Base-by-base conservation (phyloP, 2,797 vertebrate species). In the Sebastes trivittatus region DNA sequence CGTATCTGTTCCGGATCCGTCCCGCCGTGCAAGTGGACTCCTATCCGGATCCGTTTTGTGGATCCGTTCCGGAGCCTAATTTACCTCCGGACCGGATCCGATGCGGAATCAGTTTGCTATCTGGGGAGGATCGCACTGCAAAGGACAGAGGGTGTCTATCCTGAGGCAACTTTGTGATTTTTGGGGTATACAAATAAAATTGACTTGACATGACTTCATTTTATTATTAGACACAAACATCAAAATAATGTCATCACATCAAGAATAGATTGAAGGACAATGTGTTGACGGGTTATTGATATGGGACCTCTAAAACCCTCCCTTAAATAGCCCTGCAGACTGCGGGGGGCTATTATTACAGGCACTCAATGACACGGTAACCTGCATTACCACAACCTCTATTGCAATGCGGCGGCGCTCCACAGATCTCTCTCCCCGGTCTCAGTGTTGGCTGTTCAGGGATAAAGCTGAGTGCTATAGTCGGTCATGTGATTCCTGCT, bases 401-500 rank as follows among this genome's bases (percentile, higher is more conserved):
- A 59, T 77, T 78, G 90, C 83, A 83, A 78, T 83, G 87, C 84
- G 66, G 85, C 7, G 88, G 84, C 84, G 80, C 89, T 78, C 88
- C 88, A 67, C 88, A 23, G 11, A 77, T 69, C 78, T n/a, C 1
- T 54, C 14, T 42, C 38, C 77, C 82, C 25, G 56, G 16, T 64
- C 77, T 73, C 59, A 0, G 65, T 54, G 92, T 23, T 60, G 78
- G 64, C 75, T 85, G 89, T 7, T 82, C 30, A 54, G 71, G 89
- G 60, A 89, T 92, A 86, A 92, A 89, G 88, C 91, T 30, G 88
- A 72, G 86, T 49, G 85, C 87, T 77, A 38, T 42, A 14, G 11
- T 87, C 83, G 89, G 94, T 96, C 96, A 96, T 93, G 96, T 96
- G 95, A 94, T 90, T 77, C 85, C 77, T 77, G 89, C 85, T 88